Evolutionary conservation across 1,140 invertebrate species (phyloP).

Genomic region (Cotesia chilonis): DNA sequence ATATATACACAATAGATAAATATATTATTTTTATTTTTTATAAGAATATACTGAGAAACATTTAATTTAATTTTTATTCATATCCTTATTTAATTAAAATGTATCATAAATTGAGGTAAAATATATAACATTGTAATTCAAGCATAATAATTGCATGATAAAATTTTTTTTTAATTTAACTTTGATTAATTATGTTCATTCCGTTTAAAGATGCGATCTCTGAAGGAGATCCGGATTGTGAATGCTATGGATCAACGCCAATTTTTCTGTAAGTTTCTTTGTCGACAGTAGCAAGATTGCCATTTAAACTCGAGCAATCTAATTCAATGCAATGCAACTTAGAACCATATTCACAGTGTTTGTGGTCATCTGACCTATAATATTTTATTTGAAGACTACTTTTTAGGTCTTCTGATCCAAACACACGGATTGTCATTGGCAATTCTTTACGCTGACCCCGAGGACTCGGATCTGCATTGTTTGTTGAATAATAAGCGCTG

Average conservation of each 20-base stretch:
- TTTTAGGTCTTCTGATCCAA: constrained; percentile 63
- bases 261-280: constrained; percentile 65
- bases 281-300: constrained; percentile 62
- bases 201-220: too few species aligned
- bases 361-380: constrained; percentile 65
- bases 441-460: constrained; percentile 63
- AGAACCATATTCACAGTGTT: constrained; percentile 68
- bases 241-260: constrained; percentile 55
- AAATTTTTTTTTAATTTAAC: too few species aligned
- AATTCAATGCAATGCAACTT: constrained; percentile 69
- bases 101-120: too few species aligned
- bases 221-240: too few species aligned
- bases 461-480: constrained; percentile 54
- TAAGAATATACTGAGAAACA: too few species aligned
- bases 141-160: too few species aligned
- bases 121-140: too few species aligned
- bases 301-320: constrained; percentile 65
- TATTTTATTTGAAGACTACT: constrained; percentile 69
- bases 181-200: too few species aligned
- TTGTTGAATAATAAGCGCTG: constrained; percentile 63
- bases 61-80: too few species aligned
- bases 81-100: too few species aligned
- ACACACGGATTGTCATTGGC: constrained; percentile 60
- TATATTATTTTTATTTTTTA: too few species aligned
- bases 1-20: too few species aligned